Conservation (phyloP, 2,888 invertebrate species). For the Monopis laevigella region DNA sequence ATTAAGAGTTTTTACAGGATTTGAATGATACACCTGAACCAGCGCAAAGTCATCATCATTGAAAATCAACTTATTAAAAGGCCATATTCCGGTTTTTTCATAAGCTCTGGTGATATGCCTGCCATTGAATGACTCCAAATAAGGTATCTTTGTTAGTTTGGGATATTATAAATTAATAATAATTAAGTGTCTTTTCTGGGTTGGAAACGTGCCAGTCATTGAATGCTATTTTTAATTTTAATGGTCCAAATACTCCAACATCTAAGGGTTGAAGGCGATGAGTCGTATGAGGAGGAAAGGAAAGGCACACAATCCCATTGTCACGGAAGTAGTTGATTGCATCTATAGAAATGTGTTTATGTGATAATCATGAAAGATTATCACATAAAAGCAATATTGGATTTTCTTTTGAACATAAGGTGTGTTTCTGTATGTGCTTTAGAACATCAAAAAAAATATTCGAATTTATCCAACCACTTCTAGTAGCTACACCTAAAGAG, state of each 20-base stretch:
- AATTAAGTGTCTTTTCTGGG: conserved; percentile 27
- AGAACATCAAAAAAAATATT: conserved; percentile 16
- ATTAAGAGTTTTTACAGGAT: neutral
- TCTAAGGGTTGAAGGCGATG: conserved; percentile 30
- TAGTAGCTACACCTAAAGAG: no score
- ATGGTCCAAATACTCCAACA: conserved; percentile 20
- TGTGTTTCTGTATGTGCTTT: conserved; percentile 14
- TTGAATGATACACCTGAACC: neutral
- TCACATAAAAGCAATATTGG: conserved; percentile 18
- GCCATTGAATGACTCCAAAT: conserved; percentile 21
- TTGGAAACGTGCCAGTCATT: conserved; percentile 25
- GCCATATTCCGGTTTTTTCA: conserved; percentile 15
- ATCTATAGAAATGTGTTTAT: conserved; percentile 7
- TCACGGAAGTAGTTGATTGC: conserved; percentile 11
- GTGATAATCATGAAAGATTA: no score
- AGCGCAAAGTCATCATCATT: conserved; percentile 7
- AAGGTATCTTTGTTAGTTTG: conserved; percentile 23
- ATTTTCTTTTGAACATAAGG: conserved; percentile 15
- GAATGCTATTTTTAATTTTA: conserved; percentile 20
- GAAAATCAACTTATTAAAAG: conserved; percentile 9
- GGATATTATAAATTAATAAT: conserved; percentile 27
- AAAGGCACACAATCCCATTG: conserved; percentile 14
- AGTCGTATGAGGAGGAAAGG: conserved; percentile 23
- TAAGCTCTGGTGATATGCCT: neutral
- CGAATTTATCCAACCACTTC: no score